Base-by-base conservation (phyloP, 2,113 vertebrate species). In the Atlantisia rogersi region DNA sequence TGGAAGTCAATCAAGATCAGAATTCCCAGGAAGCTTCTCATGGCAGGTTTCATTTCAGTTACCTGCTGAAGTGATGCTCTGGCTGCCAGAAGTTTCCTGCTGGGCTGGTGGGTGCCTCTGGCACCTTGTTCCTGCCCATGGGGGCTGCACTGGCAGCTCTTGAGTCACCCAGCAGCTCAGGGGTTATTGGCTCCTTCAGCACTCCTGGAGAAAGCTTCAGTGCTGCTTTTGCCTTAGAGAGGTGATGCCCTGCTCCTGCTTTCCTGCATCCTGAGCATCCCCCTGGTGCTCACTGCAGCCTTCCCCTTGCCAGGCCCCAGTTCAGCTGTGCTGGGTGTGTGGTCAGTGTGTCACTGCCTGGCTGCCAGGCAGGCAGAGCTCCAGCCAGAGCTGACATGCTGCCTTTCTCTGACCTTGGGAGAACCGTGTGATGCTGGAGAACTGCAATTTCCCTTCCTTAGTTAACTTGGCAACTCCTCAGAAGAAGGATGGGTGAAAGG, bases 261-360 rank as follows among this genome's bases (percentile, higher is more conserved):
- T 29, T 48, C 42, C 31, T 58, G 63, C 19, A 10, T 25, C 44
- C 46, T 22, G 64, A 76, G 50, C 37, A 2, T 20, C n/a, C 29
- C 17, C 9, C 0, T 3, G 28, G 50, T 10, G 31, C 50, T 86
- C 10, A 1, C 32, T 69, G 22, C 32, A 3, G 11, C 8, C 52
- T 46, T 82, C 52, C 52, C 37, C 10, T 4, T 28, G 29, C 0
- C 6, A 9, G 28, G 21, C 5, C 29, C 52, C 20, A n/a, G 5
- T 28, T 26, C 15, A 8, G 1, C 5, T 39, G 29, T 0, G 4
- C 29, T 31, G 9, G 53, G 37, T 25, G 1, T 4, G 2, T 5
- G 1, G 19, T 1, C 75, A 20, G 39, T 1, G 1, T n/a, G 29
- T 31, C 63, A 1, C 55, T 5, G 20, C 25, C 0, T 4, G n/a